Percentiles rank a stretch among this genome's conserved stretches.
phyloP scores from a whole-genome alignment of 1,140 invertebrate species.

The Lanistes nyassanus region DNA sequence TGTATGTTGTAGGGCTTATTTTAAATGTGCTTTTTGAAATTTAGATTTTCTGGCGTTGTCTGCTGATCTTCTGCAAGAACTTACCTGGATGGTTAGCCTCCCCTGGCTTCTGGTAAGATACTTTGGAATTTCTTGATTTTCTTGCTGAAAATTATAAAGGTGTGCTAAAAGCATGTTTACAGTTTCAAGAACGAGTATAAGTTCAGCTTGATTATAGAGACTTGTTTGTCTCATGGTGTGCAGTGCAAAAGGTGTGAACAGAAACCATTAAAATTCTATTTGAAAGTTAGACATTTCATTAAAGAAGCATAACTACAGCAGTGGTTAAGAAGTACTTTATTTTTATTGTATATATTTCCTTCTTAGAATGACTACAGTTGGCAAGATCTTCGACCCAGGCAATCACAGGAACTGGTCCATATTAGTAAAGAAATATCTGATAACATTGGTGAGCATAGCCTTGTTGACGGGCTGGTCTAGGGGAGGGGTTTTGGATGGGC shows the following conservation, averaged over 20 bases:
- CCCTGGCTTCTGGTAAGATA: constrained; percentile 56
- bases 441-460: constrained; percentile 14
- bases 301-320: too few species aligned
- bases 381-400: constrained; percentile 26
- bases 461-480: neutral
- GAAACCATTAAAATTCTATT: too few species aligned
- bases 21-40: too few species aligned
- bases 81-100: constrained; percentile 50
- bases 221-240: neutral
- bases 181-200: neutral
- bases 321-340: too few species aligned
- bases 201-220: neutral
- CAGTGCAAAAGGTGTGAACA: too few species aligned
- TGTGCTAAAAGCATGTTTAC: neutral
- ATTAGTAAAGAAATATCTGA: constrained; percentile 19
- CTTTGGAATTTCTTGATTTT: neutral
- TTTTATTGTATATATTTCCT: neutral
- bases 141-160: neutral
- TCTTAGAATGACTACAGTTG: constrained; percentile 22
- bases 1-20: too few species aligned
- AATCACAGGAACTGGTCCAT: constrained; percentile 13
- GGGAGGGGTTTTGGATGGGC: too few species aligned
- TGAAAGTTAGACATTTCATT: too few species aligned
- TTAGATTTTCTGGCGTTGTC: constrained; percentile 27
- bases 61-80: constrained; percentile 32